These are phyloP conservation scores for Eupleurogrammus muticus DNA, from an alignment of 2,797 vertebrate species.

Conservation along the genomic window DNA sequence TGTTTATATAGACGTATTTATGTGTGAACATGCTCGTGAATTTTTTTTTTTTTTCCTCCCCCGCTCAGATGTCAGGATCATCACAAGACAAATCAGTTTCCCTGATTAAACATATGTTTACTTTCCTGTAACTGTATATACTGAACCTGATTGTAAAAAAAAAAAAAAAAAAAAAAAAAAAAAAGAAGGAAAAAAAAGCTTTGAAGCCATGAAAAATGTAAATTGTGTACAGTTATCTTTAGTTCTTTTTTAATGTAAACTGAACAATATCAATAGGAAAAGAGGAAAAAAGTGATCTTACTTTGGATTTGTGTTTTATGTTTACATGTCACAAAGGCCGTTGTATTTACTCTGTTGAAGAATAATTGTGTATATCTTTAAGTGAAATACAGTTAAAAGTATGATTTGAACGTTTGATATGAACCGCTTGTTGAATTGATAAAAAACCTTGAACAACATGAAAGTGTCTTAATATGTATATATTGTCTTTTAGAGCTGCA, in stretches of 20 bases:
- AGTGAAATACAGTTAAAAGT: conserved; percentile 59
- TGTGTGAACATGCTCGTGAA: conserved; percentile 40
- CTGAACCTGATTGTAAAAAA: conserved; percentile 66
- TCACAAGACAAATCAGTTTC: conserved; percentile 52
- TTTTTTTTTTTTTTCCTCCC: conserved; percentile 15
- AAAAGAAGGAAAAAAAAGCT: background rate
- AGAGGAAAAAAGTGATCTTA: conserved; percentile 55
- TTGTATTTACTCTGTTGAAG: conserved; percentile 51
- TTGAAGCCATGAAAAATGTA: conserved; percentile 82
- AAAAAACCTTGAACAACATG: conserved; percentile 24
- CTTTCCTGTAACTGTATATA: conserved; percentile 71
- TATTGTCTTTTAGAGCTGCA: background rate
- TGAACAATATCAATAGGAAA: conserved; percentile 66
- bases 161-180: conserved; percentile 9
- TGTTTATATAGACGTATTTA: conserved; percentile 30
- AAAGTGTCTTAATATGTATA: conserved; percentile 2
- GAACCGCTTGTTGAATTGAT: conserved; percentile 62
- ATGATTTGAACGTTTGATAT: conserved; percentile 70
- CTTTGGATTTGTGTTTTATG: conserved; percentile 68
- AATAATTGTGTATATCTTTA: conserved; percentile 65
- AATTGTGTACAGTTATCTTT: conserved; percentile 77
- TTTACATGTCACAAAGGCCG: conserved; percentile 67
- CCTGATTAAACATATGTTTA: conserved; percentile 33
- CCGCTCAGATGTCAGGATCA: conserved; percentile 12
- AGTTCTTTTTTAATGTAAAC: conserved; percentile 70